Percentiles rank a stretch among this genome's conserved stretches.
These are phyloP conservation scores for Lethenteron reissneri DNA, from an alignment of 2,113 vertebrate genomes.

Conservation along the genomic window DNA sequence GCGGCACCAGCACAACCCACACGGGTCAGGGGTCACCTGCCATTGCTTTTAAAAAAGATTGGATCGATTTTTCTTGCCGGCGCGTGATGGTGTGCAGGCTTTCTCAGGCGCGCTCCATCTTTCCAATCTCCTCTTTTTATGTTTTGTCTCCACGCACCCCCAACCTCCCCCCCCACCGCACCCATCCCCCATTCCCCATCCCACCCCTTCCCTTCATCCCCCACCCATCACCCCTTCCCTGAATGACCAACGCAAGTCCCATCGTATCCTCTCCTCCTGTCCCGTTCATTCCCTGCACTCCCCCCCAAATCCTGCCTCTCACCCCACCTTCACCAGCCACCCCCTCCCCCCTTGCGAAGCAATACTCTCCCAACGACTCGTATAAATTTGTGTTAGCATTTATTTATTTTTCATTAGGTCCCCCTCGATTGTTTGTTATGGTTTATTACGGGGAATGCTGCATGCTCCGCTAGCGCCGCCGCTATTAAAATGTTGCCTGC, in stretches of 20 bases:
- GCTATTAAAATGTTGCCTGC: too few species aligned
- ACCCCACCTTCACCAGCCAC: too few species aligned
- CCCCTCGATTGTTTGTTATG: too few species aligned
- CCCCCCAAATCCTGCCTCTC: too few species aligned
- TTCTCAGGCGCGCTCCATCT: neutral
- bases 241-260: neutral
- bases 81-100: neutral
- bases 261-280: too few species aligned
- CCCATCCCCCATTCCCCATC: neutral
- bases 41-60: conserved; percentile 5
- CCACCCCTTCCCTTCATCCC: neutral
- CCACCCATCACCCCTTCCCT: neutral
- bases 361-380: too few species aligned
- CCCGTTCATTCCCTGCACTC: too few species aligned
- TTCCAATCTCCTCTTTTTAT: neutral
- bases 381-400: too few species aligned
- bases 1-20: neutral
- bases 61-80: conserved; percentile 5
- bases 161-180: neutral
- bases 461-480: too few species aligned
- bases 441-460: too few species aligned
- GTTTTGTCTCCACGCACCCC: neutral
- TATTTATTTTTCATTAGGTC: too few species aligned
- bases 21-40: conserved; percentile 1
- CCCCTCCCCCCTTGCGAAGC: too few species aligned